A percentile compares a stretch with the other conserved stretches of the same genome.
Evolutionary conservation across 2,797 vertebrate genomes (phyloP).

Genomic region (Rhinichthys osculus): DNA sequence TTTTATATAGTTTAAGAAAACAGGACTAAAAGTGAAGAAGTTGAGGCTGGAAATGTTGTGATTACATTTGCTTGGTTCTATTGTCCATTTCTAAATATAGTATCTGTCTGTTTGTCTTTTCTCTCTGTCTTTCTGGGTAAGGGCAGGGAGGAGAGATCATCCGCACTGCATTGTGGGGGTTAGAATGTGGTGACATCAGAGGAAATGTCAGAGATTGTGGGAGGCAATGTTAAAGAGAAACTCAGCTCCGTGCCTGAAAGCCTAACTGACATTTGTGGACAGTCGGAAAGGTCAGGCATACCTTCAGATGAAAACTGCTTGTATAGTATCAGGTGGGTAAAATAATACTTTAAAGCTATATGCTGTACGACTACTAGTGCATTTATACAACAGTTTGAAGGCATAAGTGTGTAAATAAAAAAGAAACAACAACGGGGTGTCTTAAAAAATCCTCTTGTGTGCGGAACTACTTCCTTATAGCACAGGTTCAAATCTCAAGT

Average conservation of each 20-base stretch:
- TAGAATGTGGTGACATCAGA: slow-evolving; percentile 80
- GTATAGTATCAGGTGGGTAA: slow-evolving; percentile 68
- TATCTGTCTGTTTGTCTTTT: slow-evolving; percentile 34
- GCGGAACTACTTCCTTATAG: background rate
- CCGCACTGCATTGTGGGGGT: slow-evolving; percentile 75
- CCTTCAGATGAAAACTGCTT: slow-evolving; percentile 78
- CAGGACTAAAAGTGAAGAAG: background rate
- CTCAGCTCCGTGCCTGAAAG: slow-evolving; percentile 81
- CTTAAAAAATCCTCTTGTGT: background rate
- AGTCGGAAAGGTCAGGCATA: slow-evolving; percentile 77
- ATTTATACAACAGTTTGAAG: background rate
- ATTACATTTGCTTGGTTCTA: background rate
- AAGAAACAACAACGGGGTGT: background rate
- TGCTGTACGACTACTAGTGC: background rate
- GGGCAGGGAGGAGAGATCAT: slow-evolving; percentile 70
- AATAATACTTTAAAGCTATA: background rate
- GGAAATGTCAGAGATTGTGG: slow-evolving; percentile 84
- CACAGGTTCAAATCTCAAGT: background rate
- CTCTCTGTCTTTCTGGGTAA: slow-evolving; percentile 26
- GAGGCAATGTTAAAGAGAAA: slow-evolving; percentile 80
- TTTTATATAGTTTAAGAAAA: background rate
- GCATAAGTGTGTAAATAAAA: background rate
- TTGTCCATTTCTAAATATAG: slow-evolving; percentile 30
- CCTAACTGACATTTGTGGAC: slow-evolving; percentile 81
- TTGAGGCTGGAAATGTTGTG: background rate